phyloP scores from a whole-genome alignment of 2,113 vertebrate genomes.

The Passer domesticus region DNA sequence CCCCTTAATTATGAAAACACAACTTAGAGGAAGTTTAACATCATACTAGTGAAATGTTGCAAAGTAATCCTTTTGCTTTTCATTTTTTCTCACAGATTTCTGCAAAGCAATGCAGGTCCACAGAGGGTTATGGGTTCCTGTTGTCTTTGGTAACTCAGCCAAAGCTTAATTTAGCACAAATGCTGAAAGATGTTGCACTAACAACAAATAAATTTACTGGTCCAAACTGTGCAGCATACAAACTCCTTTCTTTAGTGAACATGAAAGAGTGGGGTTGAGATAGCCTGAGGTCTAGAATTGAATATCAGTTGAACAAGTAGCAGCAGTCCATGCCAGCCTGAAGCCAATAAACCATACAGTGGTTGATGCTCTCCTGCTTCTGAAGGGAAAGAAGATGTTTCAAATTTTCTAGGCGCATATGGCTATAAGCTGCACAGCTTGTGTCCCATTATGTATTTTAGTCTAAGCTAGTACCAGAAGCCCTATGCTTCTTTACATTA shows the following conservation, averaged over 20 bases:
- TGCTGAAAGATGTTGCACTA: not conserved
- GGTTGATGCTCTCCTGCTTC: not conserved
- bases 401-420: not conserved
- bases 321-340: not conserved
- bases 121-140: not conserved
- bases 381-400: not conserved
- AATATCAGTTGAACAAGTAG: not conserved
- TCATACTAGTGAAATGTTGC: not conserved
- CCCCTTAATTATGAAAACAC: not conserved
- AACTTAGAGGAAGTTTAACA: not conserved
- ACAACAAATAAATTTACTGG: not conserved
- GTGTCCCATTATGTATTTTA: not conserved
- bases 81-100: not conserved
- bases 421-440: not conserved
- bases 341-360: not conserved
- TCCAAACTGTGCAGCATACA: not conserved
- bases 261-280: not conserved
- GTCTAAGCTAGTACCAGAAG: not conserved
- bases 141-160: not conserved
- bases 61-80: not conserved
- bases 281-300: not conserved
- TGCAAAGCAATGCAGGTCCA: not conserved
- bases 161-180: not conserved
- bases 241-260: not conserved
- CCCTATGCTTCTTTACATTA: accelerated